Evolutionary conservation across 2,113 vertebrate species (phyloP).

Genomic region (Callorhinus ursinus): DNA sequence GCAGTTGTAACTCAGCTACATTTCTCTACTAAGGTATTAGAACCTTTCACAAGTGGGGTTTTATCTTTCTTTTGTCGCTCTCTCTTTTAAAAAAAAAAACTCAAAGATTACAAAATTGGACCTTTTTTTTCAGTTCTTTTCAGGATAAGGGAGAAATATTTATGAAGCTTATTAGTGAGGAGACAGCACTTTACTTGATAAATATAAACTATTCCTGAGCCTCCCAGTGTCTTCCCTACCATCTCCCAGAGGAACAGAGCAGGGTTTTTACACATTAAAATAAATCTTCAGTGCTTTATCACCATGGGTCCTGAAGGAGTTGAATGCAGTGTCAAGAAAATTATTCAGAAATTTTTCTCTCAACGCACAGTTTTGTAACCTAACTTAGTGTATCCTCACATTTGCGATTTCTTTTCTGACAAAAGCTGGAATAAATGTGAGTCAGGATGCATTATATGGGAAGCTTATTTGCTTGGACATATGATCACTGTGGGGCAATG

Average conservation of each 20-base stretch:
- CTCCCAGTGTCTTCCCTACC: conserved; percentile 12
- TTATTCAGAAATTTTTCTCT: conserved; percentile 71
- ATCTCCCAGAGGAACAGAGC: conserved; percentile 41
- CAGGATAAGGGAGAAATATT: conserved; percentile 69
- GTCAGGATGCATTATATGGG: not conserved
- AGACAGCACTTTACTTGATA: conserved; percentile 73
- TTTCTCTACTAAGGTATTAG: conserved; percentile 29
- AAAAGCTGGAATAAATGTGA: conserved; percentile 23
- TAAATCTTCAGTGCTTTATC: conserved; percentile 69
- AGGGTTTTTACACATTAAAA: conserved; percentile 42
- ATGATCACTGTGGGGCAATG: not conserved
- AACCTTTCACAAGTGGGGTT: not conserved
- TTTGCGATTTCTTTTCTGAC: conserved; percentile 18
- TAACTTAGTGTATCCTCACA: conserved; percentile 48
- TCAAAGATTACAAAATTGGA: conserved; percentile 22
- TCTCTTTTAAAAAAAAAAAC: not conserved
- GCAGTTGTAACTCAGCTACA: not conserved
- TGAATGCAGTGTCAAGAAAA: conserved; percentile 65
- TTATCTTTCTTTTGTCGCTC: not conserved
- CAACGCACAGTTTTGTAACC: conserved; percentile 19
- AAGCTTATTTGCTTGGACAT: conserved; percentile 15
- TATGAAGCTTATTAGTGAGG: conserved; percentile 77
- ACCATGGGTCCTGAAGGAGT: conserved; percentile 18
- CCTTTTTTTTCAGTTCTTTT: conserved; percentile 56
- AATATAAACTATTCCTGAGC: conserved; percentile 66